Base-by-base conservation (phyloP, 2,888 invertebrate species). In the Pristionchus arcanus region DNA sequence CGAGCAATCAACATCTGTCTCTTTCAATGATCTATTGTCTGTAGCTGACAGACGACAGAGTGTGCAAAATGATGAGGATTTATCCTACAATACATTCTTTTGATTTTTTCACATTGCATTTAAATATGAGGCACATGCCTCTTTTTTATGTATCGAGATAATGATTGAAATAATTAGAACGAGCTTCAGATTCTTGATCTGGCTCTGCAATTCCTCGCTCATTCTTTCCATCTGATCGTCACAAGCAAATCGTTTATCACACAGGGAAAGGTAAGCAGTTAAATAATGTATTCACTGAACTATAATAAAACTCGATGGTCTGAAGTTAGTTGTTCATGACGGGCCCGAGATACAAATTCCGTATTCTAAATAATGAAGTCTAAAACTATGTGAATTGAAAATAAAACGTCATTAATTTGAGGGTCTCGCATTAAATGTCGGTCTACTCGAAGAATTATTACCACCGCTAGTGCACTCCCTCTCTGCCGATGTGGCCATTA, bases 401-500 rank as follows among this genome's bases (percentile, higher is more conserved):
- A n/a, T 87, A 2, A 42, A 86, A 66, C n/a, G n/a, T n/a, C 28
- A 49, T 71, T 25, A 55, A 68, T 66, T 93, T 90, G 90, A 95
- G 93, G 97, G 97, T 91, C 96, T 97, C 91, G 97, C 97, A 16
- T 97, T 97, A 96, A 97, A 97, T 94, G 97, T 97, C 90, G 96
- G 97, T 59, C 96, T 97, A 0, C 96, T 98, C 21, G 97, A 97
- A 95, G 97, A 97, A 90, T 97, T 97, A 92, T 96, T 98, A 91
- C 96, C 97, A 34, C 96, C 97, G 21, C 97, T 98, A 0, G 97
- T 98, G 1, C 97, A 97, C 91, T 96, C 97, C 90, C 96, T 98
- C 66, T 97, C 97, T 0, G 97, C 97, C 0, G 97, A 98, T 91
- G 97, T 97, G 95, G 97, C 97, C 0, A 98, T 98, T 95, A 96